Evolutionary conservation across 2,113 vertebrate species (phyloP).

Genomic region (Ahaetulla prasina): DNA sequence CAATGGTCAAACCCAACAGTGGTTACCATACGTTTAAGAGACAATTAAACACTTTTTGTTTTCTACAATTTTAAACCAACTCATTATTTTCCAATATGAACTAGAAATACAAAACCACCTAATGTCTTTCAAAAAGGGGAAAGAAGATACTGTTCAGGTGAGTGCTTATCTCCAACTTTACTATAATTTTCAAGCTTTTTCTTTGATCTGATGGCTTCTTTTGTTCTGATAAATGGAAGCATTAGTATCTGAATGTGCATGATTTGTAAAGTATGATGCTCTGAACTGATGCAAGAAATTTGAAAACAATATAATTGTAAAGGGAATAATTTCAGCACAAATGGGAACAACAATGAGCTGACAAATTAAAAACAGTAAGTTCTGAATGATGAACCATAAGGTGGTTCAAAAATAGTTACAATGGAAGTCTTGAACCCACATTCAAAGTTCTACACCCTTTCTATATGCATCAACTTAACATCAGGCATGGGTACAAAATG

Average conservation of each 20-base stretch:
- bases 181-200: neutral
- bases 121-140: neutral
- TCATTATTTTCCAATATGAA: neutral
- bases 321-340: neutral
- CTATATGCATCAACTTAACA: neutral
- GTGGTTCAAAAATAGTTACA: neutral
- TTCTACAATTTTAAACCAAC: neutral
- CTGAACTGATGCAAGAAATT: neutral
- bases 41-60: neutral
- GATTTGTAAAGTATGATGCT: neutral
- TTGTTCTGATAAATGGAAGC: neutral
- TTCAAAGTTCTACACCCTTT: neutral
- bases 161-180: neutral
- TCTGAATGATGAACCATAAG: neutral
- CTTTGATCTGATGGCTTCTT: neutral
- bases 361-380: neutral
- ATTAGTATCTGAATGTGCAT: neutral
- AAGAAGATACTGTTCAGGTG: neutral
- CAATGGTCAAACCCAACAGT: neutral
- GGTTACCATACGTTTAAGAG: neutral
- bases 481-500: neutral
- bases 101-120: neutral
- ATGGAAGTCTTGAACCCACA: neutral
- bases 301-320: neutral
- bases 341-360: neutral